phyloP scores from a whole-genome alignment of 2,888 invertebrate genomes.

The Synanthedon formicaeformis region DNA sequence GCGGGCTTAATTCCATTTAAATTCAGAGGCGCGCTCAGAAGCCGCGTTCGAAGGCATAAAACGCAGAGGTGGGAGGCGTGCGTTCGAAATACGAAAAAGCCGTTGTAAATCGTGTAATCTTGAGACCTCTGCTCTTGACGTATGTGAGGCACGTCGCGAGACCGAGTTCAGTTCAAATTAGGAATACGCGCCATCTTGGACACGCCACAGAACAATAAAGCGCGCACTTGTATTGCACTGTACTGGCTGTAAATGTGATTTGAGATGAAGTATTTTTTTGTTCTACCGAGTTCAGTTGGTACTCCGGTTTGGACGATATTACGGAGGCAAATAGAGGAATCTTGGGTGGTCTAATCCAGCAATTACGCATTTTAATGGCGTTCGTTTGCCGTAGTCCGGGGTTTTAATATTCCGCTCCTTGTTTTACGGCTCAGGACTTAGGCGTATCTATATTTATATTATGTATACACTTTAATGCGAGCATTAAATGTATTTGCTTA shows the following conservation, averaged over 20 bases:
- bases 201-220: constrained; percentile 24
- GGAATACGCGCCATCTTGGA: constrained; percentile 38
- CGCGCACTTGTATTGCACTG: background rate
- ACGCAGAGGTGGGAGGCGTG: constrained; percentile 34
- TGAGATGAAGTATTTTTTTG: constrained; percentile 16
- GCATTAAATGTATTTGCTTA: background rate
- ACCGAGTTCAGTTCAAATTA: constrained; percentile 46
- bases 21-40: constrained; percentile 39
- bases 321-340: constrained; percentile 54
- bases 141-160: constrained; percentile 58
- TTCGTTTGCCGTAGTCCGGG: constrained; percentile 40
- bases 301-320: constrained; percentile 25
- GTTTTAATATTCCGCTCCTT: constrained; percentile 67
- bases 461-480: too few species aligned
- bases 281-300: constrained; percentile 11
- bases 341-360: constrained; percentile 67
- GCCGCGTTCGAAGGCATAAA: constrained; percentile 43
- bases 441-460: too few species aligned
- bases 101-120: constrained; percentile 64
- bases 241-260: background rate
- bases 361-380: constrained; percentile 70
- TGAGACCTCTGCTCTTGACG: constrained; percentile 60
- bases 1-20: constrained; percentile 43
- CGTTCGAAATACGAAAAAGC: constrained; percentile 62
- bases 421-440: constrained; percentile 47